These are phyloP conservation scores for Equus quagga DNA, from an alignment of 2,113 vertebrate species.

Conservation along the genomic window DNA sequence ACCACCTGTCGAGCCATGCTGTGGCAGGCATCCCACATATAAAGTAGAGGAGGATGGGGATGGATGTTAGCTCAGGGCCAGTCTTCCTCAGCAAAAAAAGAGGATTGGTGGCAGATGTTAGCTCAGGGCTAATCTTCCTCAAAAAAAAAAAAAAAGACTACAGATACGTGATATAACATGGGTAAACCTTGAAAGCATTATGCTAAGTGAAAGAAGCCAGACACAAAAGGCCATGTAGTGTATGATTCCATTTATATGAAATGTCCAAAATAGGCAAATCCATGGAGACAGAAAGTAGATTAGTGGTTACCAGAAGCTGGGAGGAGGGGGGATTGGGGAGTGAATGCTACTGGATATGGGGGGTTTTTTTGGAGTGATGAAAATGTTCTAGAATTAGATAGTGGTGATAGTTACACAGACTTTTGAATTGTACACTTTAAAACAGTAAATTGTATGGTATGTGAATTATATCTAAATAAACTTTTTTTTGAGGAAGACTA, in stretches of 20 bases:
- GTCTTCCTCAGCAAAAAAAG: too few relatives aligned
- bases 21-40: too few relatives aligned
- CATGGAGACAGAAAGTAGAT: not conserved
- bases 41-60: too few relatives aligned
- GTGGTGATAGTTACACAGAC: not conserved
- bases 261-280: not conserved
- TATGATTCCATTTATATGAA: not conserved
- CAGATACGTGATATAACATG: not conserved
- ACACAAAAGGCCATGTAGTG: not conserved
- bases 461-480: slow-evolving; percentile 39
- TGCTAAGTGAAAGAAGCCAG: not conserved
- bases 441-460: not conserved
- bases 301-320: not conserved
- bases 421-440: slow-evolving; percentile 43
- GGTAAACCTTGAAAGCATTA: not conserved
- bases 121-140: too few relatives aligned
- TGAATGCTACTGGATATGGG: not conserved
- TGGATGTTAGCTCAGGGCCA: too few relatives aligned
- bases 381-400: slow-evolving; percentile 53
- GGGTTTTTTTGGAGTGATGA: not conserved
- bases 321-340: not conserved
- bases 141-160: not conserved
- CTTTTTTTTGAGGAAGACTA: not conserved
- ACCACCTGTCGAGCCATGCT: too few relatives aligned
- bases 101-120: too few relatives aligned